A percentile compares a stretch with the other conserved stretches of the same genome.
Evolutionary conservation across 1,140 invertebrate species (phyloP).

Genomic region (Temnothorax longispinosus): DNA sequence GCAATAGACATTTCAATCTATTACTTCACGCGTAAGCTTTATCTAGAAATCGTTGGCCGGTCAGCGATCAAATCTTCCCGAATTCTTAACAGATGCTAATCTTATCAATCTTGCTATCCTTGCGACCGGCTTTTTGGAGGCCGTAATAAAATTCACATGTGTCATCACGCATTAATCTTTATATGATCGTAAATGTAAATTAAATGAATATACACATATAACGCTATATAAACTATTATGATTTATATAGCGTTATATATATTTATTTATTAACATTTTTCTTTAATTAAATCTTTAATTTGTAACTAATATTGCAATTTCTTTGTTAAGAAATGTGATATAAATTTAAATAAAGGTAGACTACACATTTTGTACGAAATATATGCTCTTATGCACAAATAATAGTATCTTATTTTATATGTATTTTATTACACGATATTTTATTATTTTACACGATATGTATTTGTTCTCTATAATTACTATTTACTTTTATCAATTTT

Average conservation of each 20-base stretch:
- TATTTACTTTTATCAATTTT: not conserved
- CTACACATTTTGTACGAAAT: not conserved
- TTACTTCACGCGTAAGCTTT: not conserved
- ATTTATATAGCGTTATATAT: too few species aligned
- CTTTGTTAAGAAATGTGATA: not conserved
- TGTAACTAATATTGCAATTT: not conserved
- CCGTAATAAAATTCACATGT: not conserved
- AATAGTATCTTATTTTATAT: not conserved
- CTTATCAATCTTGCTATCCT: conserved; percentile 18
- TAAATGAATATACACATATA: too few species aligned
- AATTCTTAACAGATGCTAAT: conserved; percentile 6
- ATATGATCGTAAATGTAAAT: not conserved
- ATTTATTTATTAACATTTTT: not conserved
- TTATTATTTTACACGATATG: too few species aligned
- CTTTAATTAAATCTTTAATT: not conserved
- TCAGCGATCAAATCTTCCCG: not conserved
- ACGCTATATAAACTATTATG: too few species aligned
- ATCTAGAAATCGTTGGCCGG: not conserved
- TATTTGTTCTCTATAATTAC: not conserved
- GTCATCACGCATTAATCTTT: not conserved
- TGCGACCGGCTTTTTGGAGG: conserved; percentile 6
- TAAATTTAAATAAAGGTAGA: not conserved
- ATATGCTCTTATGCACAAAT: not conserved
- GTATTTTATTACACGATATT: not conserved
- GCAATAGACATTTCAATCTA: not conserved